Base-by-base conservation (phyloP, 2,113 vertebrate genomes). In the Apodemus sylvaticus region DNA sequence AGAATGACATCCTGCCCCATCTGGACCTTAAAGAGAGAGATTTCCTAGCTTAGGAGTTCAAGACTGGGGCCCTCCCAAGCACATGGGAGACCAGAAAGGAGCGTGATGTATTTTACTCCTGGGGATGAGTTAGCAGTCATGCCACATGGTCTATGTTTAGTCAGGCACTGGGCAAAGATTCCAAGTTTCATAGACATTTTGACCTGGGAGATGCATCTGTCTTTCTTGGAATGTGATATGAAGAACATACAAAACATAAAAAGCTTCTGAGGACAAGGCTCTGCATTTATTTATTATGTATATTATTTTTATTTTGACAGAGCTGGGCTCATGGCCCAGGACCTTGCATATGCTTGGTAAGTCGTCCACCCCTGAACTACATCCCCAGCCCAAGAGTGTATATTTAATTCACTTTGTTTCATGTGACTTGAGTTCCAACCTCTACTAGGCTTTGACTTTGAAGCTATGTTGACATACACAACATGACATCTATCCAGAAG, bases 1-100 rank as follows among this genome's bases (percentile, higher is more conserved):
- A 93, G 88, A 97, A 94, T 76, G 90, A 82, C 94, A 94, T 70
- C 81, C 86, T n/a, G 48, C 66, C 90, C 93, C 82, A 79, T 29
- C 60, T 2, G 0, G n/a, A 36, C 66, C 86, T 81, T 58, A 64
- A n/a, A 51, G 16, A 45, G 77, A 87, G 70, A 39, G 42, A 93
- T 73, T 90, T 93, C 74, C 81, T 90, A n/a, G 87, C n/a, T 79
- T 14, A 14, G 8, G 48, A 88, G n/a, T 12, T 53, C 22, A 55
- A 4, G 0, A 2, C 53, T 31, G 12, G 1, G 7, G 0, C 17
- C 55, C 26, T 74, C 64, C 42, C 34, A 24, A 81, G 39, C 9
- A 22, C 36, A 4, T 0, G 24, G 85, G 39, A 86, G 36, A 55
- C 42, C 31, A 13, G 39, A 13, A 48, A 51, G 73, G 36, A 94